These are phyloP conservation scores for Malurus leucopterus DNA, from an alignment of 2,797 vertebrate genomes.

Conservation along the genomic window DNA sequence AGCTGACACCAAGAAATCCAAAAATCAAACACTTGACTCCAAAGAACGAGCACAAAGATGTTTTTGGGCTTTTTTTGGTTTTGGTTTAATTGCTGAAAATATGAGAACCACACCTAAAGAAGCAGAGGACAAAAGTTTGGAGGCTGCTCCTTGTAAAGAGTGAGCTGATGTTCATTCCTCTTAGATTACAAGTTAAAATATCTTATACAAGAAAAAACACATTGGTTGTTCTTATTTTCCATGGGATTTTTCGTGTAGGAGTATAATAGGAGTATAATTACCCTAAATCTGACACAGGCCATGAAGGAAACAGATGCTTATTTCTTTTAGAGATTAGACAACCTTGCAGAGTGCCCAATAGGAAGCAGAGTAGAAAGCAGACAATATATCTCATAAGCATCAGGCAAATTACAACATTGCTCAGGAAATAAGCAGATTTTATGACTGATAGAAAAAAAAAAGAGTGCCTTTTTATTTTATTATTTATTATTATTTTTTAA, in stretches of 20 bases:
- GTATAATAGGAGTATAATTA: neutral
- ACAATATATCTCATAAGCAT: neutral
- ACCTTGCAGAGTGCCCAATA: neutral
- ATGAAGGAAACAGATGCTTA: constrained; percentile 45
- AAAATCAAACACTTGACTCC: neutral
- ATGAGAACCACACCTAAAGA: neutral
- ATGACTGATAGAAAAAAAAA: neutral
- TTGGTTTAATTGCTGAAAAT: neutral
- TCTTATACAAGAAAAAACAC: accelerated
- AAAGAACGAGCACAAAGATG: neutral
- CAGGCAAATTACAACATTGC: neutral
- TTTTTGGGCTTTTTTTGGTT: neutral
- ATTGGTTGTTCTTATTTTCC: neutral
- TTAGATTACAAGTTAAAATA: neutral
- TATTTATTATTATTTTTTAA: neutral
- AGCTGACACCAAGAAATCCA: neutral
- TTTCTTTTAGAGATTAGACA: constrained; percentile 36
- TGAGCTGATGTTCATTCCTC: neutral
- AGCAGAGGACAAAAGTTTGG: neutral
- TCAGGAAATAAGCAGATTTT: constrained; percentile 27
- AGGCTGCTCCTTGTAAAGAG: neutral
- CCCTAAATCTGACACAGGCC: neutral
- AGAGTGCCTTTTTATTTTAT: too few relatives aligned
- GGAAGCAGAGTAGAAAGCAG: neutral
- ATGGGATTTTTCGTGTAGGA: neutral